Evolutionary conservation across 2,113 vertebrate genomes (phyloP).

Genomic region (Brachirus orientalis): DNA sequence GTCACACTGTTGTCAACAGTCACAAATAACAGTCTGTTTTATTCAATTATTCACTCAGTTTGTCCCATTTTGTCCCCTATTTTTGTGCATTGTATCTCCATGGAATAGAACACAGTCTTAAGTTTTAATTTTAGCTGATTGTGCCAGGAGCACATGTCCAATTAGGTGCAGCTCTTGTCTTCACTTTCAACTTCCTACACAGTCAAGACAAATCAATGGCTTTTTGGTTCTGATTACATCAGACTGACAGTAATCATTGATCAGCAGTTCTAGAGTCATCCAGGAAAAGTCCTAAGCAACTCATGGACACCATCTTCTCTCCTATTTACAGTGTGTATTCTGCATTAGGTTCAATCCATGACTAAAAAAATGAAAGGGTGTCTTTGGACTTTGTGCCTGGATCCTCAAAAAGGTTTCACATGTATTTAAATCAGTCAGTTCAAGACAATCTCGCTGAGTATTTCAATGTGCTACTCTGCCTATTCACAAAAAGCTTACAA

Average conservation of each 20-base stretch:
- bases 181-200: background rate
- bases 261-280: background rate
- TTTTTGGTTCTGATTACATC: background rate
- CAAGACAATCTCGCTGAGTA: background rate
- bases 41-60: background rate
- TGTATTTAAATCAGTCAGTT: background rate
- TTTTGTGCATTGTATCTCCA: background rate
- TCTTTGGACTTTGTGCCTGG: background rate
- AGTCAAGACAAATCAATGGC: background rate
- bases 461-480: background rate
- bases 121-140: background rate
- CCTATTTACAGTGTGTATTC: background rate
- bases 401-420: conserved; percentile 18
- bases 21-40: background rate
- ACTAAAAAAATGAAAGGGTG: conserved; percentile 23
- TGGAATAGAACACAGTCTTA: too few species aligned
- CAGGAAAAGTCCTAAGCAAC: background rate
- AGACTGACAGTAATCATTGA: conserved; percentile 17
- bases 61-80: background rate
- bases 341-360: background rate
- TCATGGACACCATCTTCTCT: background rate
- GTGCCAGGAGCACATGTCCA: background rate
- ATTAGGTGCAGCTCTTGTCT: conserved; percentile 4
- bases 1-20: background rate
- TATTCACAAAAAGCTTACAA: background rate